Evolutionary conservation across 1,140 invertebrate genomes (phyloP), one percentile per base, ranked within the genome.

Genomic region (Frieseomelitta varia): DNA sequence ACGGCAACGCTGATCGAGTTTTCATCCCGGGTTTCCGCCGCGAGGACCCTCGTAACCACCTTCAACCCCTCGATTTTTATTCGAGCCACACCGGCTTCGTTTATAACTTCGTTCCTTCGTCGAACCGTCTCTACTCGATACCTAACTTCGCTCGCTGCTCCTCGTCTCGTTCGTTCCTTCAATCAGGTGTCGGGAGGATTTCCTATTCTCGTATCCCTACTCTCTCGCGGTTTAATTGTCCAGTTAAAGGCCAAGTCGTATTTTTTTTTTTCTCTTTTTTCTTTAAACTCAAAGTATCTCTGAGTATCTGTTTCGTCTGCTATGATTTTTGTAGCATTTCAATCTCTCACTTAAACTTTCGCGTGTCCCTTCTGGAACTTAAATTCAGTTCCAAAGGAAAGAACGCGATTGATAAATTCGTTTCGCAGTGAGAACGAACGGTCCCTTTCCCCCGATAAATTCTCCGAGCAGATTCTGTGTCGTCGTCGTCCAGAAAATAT

Each of bases 31-130:
- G 74, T 81, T 86, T 82, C 69, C 79, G 24, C 51, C 78, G 55
- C 47, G 73, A 55, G 27, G 53, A 83, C 55, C 34, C 2, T 24
- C 58, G 58, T 65, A 51, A 73, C 81, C 65, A 77, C 65, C 21
- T 10, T 34, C 75, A 34, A 71, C 24, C 80, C 72, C 86, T 90
- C 39, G 87, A 91, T 92, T 91, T 91, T 90, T 89, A 91, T 91
- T 92, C 91, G 88, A 86, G 65, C 84, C 90, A 71, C 88, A 88
- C 81, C 83, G 79, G 72, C 76, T 91, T 87, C 88, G 83, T 90
- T 92, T 90, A 91, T 92, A 91, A 91, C 89, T 91, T 90, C 81
- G 86, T 91, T 91, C 58, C 79, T 77, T 69, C 71, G 34, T 61
- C 88, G 71, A 82, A 63, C 63, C 72, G 53, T 63, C 81, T 27